Conservation (phyloP, 2,888 invertebrate genomes). For the Synergus japonicus region DNA sequence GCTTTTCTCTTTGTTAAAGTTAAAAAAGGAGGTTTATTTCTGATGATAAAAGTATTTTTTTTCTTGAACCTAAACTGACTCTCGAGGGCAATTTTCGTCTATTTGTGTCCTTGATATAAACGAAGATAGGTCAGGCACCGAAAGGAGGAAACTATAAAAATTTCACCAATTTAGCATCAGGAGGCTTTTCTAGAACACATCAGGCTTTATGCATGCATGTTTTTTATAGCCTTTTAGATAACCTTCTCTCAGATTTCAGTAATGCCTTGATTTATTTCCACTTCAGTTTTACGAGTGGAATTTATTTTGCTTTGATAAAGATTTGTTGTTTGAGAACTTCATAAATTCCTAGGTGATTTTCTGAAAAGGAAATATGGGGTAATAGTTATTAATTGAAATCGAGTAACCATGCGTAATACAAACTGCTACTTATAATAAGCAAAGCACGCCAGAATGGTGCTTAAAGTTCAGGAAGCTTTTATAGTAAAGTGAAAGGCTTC, state of each 20-base stretch:
- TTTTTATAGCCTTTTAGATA: not conserved
- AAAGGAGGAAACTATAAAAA: not conserved
- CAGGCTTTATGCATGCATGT: not conserved
- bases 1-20: not conserved
- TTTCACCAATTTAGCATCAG: not conserved
- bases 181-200: not conserved
- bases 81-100: too few species aligned
- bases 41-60: too few species aligned
- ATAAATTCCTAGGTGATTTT: not conserved
- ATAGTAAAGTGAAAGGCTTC: conserved; percentile 41
- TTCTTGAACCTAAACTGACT: too few species aligned
- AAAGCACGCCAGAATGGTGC: conserved; percentile 35
- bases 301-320: not conserved
- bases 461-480: too few species aligned
- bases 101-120: too few species aligned
- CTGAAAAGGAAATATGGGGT: not conserved
- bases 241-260: not conserved
- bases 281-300: not conserved
- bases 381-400: not conserved
- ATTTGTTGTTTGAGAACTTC: not conserved
- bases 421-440: not conserved
- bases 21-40: not conserved
- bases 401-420: not conserved
- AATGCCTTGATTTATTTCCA: not conserved
- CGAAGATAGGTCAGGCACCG: too few species aligned